These are phyloP conservation scores for Goniozus legneri DNA, from an alignment of 1,140 invertebrate species.

Conservation along the genomic window DNA sequence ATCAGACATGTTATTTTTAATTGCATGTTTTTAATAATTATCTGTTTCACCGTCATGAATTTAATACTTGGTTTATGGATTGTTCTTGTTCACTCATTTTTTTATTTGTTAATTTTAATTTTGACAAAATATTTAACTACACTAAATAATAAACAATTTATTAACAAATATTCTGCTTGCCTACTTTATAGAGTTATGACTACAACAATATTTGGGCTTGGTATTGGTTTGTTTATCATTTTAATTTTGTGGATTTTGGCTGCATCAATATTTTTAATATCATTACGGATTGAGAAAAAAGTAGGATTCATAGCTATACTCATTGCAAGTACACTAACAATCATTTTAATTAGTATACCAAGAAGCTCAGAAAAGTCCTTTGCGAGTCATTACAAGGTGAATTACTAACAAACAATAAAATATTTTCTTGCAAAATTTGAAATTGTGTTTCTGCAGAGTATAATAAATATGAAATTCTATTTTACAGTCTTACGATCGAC, in stretches of 20 bases:
- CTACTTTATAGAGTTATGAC: constrained; percentile 41
- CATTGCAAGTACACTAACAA: constrained; percentile 50
- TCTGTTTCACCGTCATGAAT: too few relatives aligned
- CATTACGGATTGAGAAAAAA: constrained; percentile 56
- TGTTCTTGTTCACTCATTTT: too few relatives aligned
- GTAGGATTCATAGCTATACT: constrained; percentile 53
- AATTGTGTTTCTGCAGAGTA: constrained; percentile 4
- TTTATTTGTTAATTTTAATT: too few relatives aligned
- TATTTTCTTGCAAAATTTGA: neutral
- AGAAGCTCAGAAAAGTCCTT: constrained; percentile 41
- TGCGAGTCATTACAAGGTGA: constrained; percentile 41
- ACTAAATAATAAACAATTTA: too few relatives aligned
- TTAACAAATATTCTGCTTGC: too few relatives aligned
- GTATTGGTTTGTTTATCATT: constrained; percentile 57
- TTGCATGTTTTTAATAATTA: too few relatives aligned
- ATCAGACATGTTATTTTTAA: too few relatives aligned
- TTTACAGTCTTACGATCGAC: constrained; percentile 59
- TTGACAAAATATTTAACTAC: too few relatives aligned
- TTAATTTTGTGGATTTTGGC: constrained; percentile 57
- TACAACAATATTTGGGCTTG: constrained; percentile 55
- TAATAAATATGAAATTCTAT: constrained; percentile 7
- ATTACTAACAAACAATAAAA: constrained; percentile 20
- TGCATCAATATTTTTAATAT: constrained; percentile 56
- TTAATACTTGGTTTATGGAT: too few relatives aligned
- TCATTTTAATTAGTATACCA: constrained; percentile 56